These are phyloP conservation scores for Drosophila oshimai DNA, from an alignment of 1,140 invertebrate genomes.

Conservation along the genomic window DNA sequence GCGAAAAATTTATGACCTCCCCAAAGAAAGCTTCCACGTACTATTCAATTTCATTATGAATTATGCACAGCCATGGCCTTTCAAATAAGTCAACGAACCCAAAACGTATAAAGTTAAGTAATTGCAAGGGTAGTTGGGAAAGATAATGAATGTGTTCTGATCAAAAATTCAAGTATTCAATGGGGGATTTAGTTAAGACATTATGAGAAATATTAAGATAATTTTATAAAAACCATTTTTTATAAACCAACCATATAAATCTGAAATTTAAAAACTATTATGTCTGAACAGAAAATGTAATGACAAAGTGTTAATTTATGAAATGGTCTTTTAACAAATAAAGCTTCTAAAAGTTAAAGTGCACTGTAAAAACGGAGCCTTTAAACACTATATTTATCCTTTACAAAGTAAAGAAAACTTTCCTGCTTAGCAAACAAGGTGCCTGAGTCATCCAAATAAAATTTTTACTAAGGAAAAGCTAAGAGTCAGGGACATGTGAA, in stretches of 20 bases:
- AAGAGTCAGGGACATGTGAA: conserved; percentile 1
- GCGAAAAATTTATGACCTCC: conserved; percentile 68
- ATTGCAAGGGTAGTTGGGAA: conserved; percentile 5
- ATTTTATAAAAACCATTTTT: no score
- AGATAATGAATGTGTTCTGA: not conserved
- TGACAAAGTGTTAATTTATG: no score
- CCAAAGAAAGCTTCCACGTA: conserved; percentile 39
- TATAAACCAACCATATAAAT: no score
- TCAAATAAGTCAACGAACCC: conserved; percentile 64
- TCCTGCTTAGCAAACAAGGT: not conserved
- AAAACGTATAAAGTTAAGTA: not conserved
- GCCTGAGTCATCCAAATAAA: conserved; percentile 13
- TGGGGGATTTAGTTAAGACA: not conserved
- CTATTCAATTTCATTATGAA: conserved; percentile 71
- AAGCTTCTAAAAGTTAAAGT: no score
- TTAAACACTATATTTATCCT: no score
- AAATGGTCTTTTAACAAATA: no score
- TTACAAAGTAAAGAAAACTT: not conserved
- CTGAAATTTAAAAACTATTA: no score
- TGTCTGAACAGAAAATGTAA: no score
- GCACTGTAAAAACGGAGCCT: no score
- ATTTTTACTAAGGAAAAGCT: not conserved
- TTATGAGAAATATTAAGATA: no score
- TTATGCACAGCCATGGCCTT: conserved; percentile 68
- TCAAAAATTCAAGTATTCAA: not conserved